These are phyloP conservation scores for Campopleginae sp. DNA, from an alignment of 2,888 invertebrate genomes.

Conservation along the genomic window DNA sequence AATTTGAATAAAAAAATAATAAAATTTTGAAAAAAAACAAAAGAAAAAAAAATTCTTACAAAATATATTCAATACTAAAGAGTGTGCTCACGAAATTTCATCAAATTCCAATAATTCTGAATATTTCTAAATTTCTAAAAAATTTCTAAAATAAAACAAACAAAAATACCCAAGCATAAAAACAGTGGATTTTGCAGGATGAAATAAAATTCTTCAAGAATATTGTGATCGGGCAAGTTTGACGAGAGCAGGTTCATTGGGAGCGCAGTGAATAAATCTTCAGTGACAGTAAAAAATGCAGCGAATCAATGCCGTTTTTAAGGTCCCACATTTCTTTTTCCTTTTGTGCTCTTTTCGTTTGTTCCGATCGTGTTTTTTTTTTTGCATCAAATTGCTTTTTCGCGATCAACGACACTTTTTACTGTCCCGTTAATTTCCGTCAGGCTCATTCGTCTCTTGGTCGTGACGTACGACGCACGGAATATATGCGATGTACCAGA, in stretches of 20 bases:
- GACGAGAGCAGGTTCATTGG: slow-evolving; percentile 44
- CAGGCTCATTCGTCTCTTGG: slow-evolving; percentile 14
- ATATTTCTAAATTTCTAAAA: too few species aligned
- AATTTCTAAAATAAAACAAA: too few species aligned
- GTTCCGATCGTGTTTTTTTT: not conserved
- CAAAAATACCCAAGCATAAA: not conserved
- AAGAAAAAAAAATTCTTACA: too few species aligned
- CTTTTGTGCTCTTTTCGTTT: not conserved
- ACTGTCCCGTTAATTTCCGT: slow-evolving; percentile 28
- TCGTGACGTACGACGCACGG: not conserved
- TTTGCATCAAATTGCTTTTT: slow-evolving; percentile 21
- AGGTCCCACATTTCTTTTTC: not conserved
- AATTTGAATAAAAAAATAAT: too few species aligned
- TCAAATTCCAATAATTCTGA: too few species aligned
- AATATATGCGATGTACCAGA: slow-evolving; percentile 43
- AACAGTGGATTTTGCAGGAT: not conserved
- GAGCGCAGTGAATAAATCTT: slow-evolving; percentile 28
- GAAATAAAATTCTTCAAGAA: not conserved
- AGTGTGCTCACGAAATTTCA: too few species aligned
- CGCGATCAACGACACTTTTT: slow-evolving; percentile 50
- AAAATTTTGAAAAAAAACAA: too few species aligned
- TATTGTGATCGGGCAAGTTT: slow-evolving; percentile 44
- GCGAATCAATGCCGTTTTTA: slow-evolving; percentile 30
- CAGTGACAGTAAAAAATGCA: not conserved
- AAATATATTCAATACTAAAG: too few species aligned